Percentiles rank a stretch among this genome's conserved stretches.
These are phyloP conservation scores for Chouioia cunea DNA, from an alignment of 2,888 invertebrate species.

Conservation along the genomic window DNA sequence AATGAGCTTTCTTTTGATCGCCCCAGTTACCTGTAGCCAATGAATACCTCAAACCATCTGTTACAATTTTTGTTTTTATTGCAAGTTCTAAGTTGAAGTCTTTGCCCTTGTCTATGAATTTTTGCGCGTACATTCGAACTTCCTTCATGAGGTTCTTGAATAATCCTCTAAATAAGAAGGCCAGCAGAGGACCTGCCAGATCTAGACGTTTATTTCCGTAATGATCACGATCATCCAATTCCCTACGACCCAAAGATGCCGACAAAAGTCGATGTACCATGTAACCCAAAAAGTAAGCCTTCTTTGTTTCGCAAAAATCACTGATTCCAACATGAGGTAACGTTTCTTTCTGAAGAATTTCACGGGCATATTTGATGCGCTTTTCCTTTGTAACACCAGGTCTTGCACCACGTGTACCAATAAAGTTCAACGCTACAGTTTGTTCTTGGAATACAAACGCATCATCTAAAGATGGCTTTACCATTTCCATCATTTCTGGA, in stretches of 20 bases:
- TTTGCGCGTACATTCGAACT: slow-evolving; percentile 98
- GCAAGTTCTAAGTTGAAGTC: slow-evolving; percentile 97
- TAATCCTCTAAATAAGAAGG: slow-evolving; percentile 95
- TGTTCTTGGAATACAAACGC: slow-evolving; percentile 99
- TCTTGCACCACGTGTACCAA: slow-evolving; percentile 95
- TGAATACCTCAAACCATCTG: slow-evolving; percentile 97
- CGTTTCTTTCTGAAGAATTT: slow-evolving; percentile 99
- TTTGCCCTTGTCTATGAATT: slow-evolving; percentile 98
- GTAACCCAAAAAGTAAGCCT: slow-evolving; percentile 98
- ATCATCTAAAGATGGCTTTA: slow-evolving; percentile 98
- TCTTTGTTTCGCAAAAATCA: slow-evolving; percentile 99
- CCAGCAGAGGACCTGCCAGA: slow-evolving; percentile 95
- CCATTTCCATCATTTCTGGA: slow-evolving; percentile 99
- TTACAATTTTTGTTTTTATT: slow-evolving; percentile 97
- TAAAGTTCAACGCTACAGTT: slow-evolving; percentile 98
- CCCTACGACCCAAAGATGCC: slow-evolving; percentile 94
- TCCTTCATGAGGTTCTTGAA: slow-evolving; percentile 98
- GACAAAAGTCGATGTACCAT: slow-evolving; percentile 98
- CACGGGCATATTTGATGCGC: slow-evolving; percentile 98
- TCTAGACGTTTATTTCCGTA: slow-evolving; percentile 99
- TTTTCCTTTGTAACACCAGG: slow-evolving; percentile 99
- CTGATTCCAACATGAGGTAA: slow-evolving; percentile 99
- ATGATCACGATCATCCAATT: slow-evolving; percentile 99
- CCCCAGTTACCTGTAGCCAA: slow-evolving; percentile 99
- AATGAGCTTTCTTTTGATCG: slow-evolving; percentile 99